Base-by-base conservation (phyloP, 1,140 invertebrate species). In the Zeugodacus cucurbitae region DNA sequence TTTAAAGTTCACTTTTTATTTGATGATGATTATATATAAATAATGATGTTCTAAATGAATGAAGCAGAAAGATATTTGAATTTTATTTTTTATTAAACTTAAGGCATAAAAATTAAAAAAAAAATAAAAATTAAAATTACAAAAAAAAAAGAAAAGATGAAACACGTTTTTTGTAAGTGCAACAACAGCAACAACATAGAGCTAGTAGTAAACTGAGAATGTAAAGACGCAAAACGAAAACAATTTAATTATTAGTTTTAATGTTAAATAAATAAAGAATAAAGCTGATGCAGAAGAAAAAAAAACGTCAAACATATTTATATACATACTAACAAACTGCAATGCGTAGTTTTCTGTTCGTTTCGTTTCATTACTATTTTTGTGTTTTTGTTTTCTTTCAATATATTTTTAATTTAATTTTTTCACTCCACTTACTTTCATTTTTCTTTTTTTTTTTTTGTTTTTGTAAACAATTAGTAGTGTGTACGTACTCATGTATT, bases 181-280 rank as follows among this genome's bases (percentile, higher is more conserved):
- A 78, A 78, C 20, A n/a, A n/a, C 48, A 54, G 29, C 74, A 70
- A 54, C 34, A 54, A 74, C 67, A 74, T 20, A 11, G 37, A 78
- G 37, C 41, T 48, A 26, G 41, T 48, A 26, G 41, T n/a, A 48
- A 82, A 48, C 37, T 48, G 41, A 48, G 11, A 48, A 82, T 48
- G 74, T 82, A 82, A 82, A 82, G 74, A 82, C 74, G 74, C 44
- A 82, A 82, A 82, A 82, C 44, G 74, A 82, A 82, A 82, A 82
- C 74, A 82, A 82, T 82, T 62, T 82, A 44, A 82, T 82, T 82
- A 44, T 82, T 82, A 82, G 74, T 82, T 82, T 82, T 82, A 82
- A 48, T 82, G 41, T 48, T 82, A 54, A 82, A 48, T 62, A n/a
- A n/a, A n/a, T n/a, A n/a, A n/a, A n/a, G n/a, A n/a, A n/a, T n/a